Evolutionary conservation across 2,113 vertebrate species (phyloP).

Genomic region (Ammodytes dubius): DNA sequence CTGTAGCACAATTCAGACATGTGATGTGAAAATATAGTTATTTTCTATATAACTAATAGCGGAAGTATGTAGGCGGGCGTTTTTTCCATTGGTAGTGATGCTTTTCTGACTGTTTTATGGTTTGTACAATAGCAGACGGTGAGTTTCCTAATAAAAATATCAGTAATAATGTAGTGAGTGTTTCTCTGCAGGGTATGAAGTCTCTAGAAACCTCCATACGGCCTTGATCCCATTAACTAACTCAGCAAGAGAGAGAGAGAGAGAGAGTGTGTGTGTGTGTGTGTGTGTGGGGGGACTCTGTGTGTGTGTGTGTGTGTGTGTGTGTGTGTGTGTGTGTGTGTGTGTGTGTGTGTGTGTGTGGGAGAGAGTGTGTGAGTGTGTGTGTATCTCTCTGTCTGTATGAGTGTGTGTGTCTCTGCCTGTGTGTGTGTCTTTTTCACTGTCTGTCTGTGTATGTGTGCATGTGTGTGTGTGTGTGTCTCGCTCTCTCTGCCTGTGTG

Average conservation of each 20-base stretch:
- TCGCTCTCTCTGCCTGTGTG: too few relatives aligned
- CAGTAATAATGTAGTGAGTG: conserved; percentile 25
- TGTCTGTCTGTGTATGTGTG: too few relatives aligned
- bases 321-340: not conserved
- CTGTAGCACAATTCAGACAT: not conserved
- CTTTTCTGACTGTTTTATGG: not conserved
- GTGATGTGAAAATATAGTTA: too few relatives aligned
- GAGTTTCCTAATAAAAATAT: conserved; percentile 29
- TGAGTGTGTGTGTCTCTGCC: not conserved
- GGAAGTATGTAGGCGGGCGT: too few relatives aligned
- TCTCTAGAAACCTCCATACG: conserved; percentile 55
- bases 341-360: too few relatives aligned
- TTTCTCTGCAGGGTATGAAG: not conserved
- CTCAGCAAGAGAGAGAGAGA: conserved; percentile 7
- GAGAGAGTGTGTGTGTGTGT: not conserved
- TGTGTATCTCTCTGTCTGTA: not conserved
- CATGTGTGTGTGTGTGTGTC: not conserved
- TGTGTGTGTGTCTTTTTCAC: too few relatives aligned
- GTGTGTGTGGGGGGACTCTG: too few relatives aligned
- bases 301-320: not conserved
- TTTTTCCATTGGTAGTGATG: not conserved
- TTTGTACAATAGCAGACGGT: not conserved
- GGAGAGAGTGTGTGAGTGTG: not conserved
- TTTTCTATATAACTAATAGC: too few relatives aligned
- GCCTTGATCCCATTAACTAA: conserved; percentile 51